Evolutionary conservation across 92 coral and sea anemone species (phyloP), one percentile per base, ranked within the genome.

Genomic region (Bergia puertoricense): DNA sequence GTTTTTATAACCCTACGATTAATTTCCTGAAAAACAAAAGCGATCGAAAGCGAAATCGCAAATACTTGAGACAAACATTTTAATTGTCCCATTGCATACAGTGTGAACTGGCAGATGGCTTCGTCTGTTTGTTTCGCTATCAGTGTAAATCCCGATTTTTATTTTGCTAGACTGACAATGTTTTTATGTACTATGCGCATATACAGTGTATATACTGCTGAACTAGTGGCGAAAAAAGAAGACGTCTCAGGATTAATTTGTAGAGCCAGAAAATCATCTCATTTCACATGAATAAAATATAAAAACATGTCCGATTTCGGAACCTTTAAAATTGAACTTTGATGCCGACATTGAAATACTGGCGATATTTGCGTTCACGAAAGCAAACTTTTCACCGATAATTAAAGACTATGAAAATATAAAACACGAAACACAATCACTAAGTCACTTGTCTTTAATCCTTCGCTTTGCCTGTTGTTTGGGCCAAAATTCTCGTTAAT

Each of bases 281-380:
- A 79, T 51, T 50, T 79, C 41, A n/a, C 5, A 15, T 6, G 15
- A 80, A 38, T 16, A 46, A 71, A 38, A 69, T 71, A 8, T 6
- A 9, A 14, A 50, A 45, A 44, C 22, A 68, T 84, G 44, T 41
- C 68, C 41, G 36, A 46, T 4, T 51, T 84, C 66, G 15, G 78
- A 69, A 84, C 56, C 23, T 44, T 71, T 84, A 45, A n/a, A 42
- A 68, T 44, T 46, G 66, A 84, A 69, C 45, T 84, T 84, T 84
- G 79, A 48, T 23, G 77, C 43, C 67, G 65, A 18, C 14, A 37
- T 20, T 84, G 42, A 66, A 69, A 13, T 68, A 42, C 59, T 67
- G 57, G 51, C 44, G 75, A 11, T 71, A 46, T 71, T 69, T 84
- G 78, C 72, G 39, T 56, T 37, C 43, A 51, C 41, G 15, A 78